Conservation (phyloP, 2,797 vertebrate species). For the Nasua narica region DNA sequence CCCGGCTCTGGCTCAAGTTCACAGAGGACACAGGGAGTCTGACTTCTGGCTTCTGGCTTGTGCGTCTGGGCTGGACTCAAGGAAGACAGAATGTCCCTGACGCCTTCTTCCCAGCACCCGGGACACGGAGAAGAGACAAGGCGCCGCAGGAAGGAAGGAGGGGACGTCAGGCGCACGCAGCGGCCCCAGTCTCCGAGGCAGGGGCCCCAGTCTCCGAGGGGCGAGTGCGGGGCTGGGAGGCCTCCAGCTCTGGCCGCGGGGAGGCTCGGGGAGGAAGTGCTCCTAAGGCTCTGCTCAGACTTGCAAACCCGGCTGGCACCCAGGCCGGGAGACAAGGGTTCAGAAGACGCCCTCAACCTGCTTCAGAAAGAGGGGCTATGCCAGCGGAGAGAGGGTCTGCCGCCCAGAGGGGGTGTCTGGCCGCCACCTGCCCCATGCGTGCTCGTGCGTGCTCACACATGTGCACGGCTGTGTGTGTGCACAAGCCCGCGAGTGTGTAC, state of each 20-base stretch:
- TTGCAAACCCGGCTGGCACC: not conserved
- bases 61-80: not conserved
- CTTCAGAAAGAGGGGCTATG: not conserved
- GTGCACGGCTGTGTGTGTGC: not conserved
- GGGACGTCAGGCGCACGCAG: fast-evolving
- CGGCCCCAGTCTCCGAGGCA: not conserved
- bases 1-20: not conserved
- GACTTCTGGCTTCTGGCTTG: not conserved
- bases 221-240: not conserved
- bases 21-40: not conserved
- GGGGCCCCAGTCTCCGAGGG: not conserved
- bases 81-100: not conserved
- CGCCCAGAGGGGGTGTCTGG: not conserved
- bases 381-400: not conserved
- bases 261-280: not conserved
- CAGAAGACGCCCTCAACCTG: not conserved
- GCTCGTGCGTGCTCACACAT: not conserved
- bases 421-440: not conserved
- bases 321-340: not conserved
- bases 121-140: not conserved
- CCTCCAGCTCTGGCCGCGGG: not conserved
- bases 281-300: not conserved
- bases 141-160: not conserved
- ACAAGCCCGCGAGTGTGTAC: fast-evolving
- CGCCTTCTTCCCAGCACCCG: not conserved